Conservation (phyloP, 2,113 vertebrate genomes). For the Esox niger region DNA sequence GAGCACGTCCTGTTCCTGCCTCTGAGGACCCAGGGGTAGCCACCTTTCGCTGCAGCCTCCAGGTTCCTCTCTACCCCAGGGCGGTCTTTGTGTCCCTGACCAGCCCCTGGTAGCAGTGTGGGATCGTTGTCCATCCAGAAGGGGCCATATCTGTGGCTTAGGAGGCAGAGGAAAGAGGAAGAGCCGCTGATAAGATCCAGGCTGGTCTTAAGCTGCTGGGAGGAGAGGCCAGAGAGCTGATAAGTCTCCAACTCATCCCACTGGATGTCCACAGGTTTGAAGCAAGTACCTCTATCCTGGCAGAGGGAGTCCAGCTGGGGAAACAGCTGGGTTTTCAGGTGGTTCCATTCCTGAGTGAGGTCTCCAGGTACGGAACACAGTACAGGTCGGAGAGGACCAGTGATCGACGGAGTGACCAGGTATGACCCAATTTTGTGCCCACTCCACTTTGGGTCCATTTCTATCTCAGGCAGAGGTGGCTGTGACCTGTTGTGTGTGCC, state of each 20-base stretch:
- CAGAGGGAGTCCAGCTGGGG: conserved; percentile 54
- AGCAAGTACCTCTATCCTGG: conserved; percentile 29
- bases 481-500: not conserved
- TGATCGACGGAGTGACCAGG: not conserved
- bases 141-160: conserved; percentile 42
- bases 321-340: conserved; percentile 40
- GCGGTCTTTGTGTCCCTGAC: conserved; percentile 16
- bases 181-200: conserved; percentile 43
- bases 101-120: not conserved
- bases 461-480: not conserved
- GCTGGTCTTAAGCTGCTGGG: conserved; percentile 43
- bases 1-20: conserved; percentile 32
- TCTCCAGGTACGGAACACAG: conserved; percentile 33
- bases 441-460: not conserved
- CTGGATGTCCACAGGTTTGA: conserved; percentile 50
- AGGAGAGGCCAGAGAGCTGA: conserved; percentile 1
- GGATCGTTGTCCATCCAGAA: conserved; percentile 15
- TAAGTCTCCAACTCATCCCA: not conserved
- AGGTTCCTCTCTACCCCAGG: conserved; percentile 51
- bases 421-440: not conserved
- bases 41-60: conserved; percentile 40
- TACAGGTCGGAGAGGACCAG: conserved; percentile 33
- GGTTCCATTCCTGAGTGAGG: conserved; percentile 48
- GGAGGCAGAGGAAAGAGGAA: conserved; percentile 50
- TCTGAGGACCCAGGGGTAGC: conserved; percentile 53